A percentile compares a stretch with the other conserved stretches of the same genome.
Evolutionary conservation across 2,113 vertebrate genomes (phyloP).

Genomic region (Rhinogobius similis): DNA sequence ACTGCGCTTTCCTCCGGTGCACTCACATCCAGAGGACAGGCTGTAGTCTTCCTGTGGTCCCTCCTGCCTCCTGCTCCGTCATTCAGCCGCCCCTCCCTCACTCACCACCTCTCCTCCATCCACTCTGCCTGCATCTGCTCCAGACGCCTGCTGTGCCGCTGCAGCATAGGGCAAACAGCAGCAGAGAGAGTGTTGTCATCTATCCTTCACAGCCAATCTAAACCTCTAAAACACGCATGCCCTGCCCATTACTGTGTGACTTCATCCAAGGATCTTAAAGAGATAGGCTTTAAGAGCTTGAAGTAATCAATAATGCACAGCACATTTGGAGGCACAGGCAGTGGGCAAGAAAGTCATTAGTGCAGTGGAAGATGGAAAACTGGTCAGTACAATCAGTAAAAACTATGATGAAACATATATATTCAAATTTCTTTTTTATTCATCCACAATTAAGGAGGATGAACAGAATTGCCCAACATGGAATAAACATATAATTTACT

Average conservation of each 20-base stretch:
- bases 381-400: neutral
- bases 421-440: no score
- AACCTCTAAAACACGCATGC: neutral
- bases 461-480: neutral
- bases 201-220: conserved; percentile 32
- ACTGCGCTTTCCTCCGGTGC: conserved; percentile 42
- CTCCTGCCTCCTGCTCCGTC: conserved; percentile 40
- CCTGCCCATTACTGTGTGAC: conserved; percentile 25
- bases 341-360: neutral
- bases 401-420: neutral
- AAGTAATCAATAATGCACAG: conserved; percentile 49
- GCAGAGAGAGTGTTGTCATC: conserved; percentile 19
- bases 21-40: conserved; percentile 47
- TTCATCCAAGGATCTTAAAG: conserved; percentile 26
- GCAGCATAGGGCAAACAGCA: conserved; percentile 28
- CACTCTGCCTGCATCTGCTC: conserved; percentile 35
- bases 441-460: neutral
- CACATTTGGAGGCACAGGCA: neutral
- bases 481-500: neutral
- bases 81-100: conserved; percentile 54
- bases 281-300: conserved; percentile 12
- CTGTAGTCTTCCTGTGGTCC: conserved; percentile 29
- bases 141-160: conserved; percentile 49
- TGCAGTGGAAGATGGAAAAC: neutral
- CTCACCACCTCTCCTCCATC: conserved; percentile 13